A percentile compares a stretch with the other conserved stretches of the same genome.
phyloP scores from a whole-genome alignment of 2,113 vertebrate genomes.

The Xenopus borealis region DNA sequence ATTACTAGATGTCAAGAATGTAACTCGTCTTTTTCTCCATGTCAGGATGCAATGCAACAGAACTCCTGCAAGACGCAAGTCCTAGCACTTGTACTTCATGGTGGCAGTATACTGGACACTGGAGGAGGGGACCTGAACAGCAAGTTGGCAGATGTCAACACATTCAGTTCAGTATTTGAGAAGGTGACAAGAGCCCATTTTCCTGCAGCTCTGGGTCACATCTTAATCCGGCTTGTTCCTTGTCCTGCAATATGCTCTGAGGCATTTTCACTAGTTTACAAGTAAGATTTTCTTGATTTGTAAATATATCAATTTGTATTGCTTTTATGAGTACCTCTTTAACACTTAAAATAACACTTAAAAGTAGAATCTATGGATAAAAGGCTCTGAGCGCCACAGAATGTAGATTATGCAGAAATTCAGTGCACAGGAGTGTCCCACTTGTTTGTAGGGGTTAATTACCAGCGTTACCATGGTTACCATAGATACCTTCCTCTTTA shows the following conservation, averaged over 20 bases:
- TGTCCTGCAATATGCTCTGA: constrained; percentile 92
- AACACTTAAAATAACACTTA: no score
- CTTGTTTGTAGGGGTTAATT: no score
- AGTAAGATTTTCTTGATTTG: constrained; percentile 71
- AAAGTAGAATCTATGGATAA: no score
- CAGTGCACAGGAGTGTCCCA: no score
- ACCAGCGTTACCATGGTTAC: no score
- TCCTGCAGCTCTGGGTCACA: constrained; percentile 81
- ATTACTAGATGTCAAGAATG: no score
- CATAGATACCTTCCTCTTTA: no score
- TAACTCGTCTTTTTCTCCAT: not conserved
- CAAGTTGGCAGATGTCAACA: constrained; percentile 83
- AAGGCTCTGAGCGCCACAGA: no score
- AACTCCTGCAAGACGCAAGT: constrained; percentile 85
- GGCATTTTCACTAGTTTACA: constrained; percentile 91
- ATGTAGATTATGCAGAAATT: no score
- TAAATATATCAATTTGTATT: no score
- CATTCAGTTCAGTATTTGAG: constrained; percentile 84
- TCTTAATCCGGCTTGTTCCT: constrained; percentile 85
- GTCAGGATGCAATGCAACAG: constrained; percentile 64
- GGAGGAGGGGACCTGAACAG: constrained; percentile 77
- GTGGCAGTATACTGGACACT: constrained; percentile 87
- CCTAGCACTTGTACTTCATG: constrained; percentile 88
- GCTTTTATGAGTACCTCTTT: no score
- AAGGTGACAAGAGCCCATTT: constrained; percentile 88